phyloP scores from a whole-genome alignment of 2,888 invertebrate species.

The Troglohyphantes excavatus region DNA sequence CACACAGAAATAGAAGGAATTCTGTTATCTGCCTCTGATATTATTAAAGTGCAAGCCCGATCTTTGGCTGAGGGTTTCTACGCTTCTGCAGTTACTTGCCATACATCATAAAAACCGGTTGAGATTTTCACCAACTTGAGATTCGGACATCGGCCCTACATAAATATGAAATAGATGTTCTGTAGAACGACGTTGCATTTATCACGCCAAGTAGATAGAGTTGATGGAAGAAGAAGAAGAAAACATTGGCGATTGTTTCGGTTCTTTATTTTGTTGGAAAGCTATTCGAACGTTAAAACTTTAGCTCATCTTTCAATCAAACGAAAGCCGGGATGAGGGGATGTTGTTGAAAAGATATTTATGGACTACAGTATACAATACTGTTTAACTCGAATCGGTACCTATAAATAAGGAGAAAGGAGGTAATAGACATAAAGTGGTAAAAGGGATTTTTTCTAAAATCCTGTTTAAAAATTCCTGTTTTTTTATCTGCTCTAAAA shows the following conservation, averaged over 20 bases:
- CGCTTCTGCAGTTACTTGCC: neutral
- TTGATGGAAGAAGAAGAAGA: neutral
- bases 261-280: constrained; percentile 7
- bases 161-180: constrained; percentile 63
- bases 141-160: constrained; percentile 16
- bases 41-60: neutral
- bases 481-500: no score
- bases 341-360: neutral
- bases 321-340: neutral
- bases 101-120: constrained; percentile 54
- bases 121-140: constrained; percentile 23
- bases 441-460: no score
- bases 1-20: neutral
- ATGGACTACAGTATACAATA: neutral
- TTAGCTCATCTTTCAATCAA: constrained; percentile 4
- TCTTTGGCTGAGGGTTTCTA: no score
- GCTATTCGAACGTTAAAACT: no score
- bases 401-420: constrained; percentile 23
- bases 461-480: no score
- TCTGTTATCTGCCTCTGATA: neutral
- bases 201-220: constrained; percentile 32
- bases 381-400: constrained; percentile 23
- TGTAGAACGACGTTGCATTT: constrained; percentile 23
- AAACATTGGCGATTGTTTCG: neutral
- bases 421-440: neutral